phyloP scores from a whole-genome alignment of 2,888 invertebrate genomes.

The Phrixothrix hirtus region DNA sequence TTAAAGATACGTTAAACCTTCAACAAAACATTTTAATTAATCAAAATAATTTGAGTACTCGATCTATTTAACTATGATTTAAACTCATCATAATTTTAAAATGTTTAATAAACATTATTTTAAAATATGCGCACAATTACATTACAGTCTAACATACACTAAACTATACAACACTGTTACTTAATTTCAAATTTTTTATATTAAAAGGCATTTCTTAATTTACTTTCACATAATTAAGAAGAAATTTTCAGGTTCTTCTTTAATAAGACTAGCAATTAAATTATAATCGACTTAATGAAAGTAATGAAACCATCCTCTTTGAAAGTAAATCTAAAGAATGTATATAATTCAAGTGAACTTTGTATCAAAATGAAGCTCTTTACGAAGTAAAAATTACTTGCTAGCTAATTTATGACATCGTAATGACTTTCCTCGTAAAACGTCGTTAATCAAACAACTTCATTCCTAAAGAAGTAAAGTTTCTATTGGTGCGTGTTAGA shows the following conservation, averaged over 20 bases:
- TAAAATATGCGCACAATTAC: no score
- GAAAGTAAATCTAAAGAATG: constrained; percentile 16
- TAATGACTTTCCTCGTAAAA: constrained; percentile 47
- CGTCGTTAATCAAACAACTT: constrained; percentile 50
- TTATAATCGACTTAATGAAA: constrained; percentile 23
- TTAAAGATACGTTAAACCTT: no score
- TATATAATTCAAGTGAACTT: constrained; percentile 21
- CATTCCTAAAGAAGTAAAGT: constrained; percentile 42
- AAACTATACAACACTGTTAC: constrained; percentile 12
- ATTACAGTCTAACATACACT: constrained; percentile 12
- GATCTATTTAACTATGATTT: no score
- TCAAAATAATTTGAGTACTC: no score
- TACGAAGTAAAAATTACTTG: constrained; percentile 40
- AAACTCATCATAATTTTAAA: no score
- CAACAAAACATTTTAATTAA: no score
- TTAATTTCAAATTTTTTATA: no score
- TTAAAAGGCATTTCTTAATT: no score
- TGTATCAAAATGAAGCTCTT: constrained; percentile 24
- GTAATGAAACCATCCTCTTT: constrained; percentile 17
- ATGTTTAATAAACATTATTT: no score
- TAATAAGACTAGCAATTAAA: constrained; percentile 13
- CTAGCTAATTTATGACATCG: constrained; percentile 50
- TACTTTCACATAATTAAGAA: constrained; percentile 5
- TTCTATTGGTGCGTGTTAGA: constrained; percentile 41
- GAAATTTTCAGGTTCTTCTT: constrained; percentile 4